Conservation (phyloP, 2,888 invertebrate species). For the Drosophila diplacantha region DNA sequence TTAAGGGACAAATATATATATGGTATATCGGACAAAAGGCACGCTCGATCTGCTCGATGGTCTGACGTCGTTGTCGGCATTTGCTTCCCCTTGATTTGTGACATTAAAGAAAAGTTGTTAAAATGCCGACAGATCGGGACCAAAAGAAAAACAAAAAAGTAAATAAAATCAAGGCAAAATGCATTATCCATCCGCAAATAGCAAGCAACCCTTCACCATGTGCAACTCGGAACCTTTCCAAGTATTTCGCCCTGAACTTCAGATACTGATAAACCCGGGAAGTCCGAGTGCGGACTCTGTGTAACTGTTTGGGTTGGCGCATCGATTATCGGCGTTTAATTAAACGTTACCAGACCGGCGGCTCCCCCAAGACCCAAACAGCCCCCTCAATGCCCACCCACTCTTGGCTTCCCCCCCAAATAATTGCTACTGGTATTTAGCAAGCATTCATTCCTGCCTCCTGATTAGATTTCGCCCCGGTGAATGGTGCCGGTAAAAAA, state of each 20-base stretch:
- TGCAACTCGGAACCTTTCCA: not conserved
- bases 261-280: constrained; percentile 44
- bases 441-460: constrained; percentile 48
- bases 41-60: constrained; percentile 59
- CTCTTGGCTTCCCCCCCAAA: constrained; percentile 29
- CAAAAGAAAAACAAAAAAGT: constrained; percentile 17
- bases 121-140: constrained; percentile 55
- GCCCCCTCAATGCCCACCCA: not conserved
- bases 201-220: constrained; percentile 17
- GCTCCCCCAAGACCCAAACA: not conserved
- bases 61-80: constrained; percentile 50
- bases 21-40: constrained; percentile 58
- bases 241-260: constrained; percentile 48
- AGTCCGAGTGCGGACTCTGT: constrained; percentile 37
- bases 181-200: constrained; percentile 43
- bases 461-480: constrained; percentile 48
- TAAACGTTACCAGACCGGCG: constrained; percentile 45
- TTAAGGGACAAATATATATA: constrained; percentile 4
- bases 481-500: constrained; percentile 30
- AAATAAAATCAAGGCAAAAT: constrained; percentile 19
- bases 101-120: constrained; percentile 64
- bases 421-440: constrained; percentile 70
- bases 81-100: constrained; percentile 70
- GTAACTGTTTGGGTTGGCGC: constrained; percentile 59
- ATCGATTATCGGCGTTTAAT: constrained; percentile 68